Base-by-base conservation (phyloP, 2,797 vertebrate species). In the Meriones psammophilus region DNA sequence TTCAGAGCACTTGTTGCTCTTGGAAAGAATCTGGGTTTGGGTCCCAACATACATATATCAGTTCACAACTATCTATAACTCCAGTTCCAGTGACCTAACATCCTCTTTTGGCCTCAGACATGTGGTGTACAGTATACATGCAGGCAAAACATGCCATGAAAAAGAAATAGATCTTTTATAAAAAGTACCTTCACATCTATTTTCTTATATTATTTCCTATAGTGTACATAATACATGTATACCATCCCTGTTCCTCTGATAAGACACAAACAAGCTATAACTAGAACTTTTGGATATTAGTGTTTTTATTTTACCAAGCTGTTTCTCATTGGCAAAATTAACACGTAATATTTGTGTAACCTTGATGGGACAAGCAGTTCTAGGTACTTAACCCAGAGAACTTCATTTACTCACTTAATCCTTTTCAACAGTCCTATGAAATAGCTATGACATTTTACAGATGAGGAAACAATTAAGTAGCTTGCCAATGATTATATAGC, bases 381-480 rank as follows among this genome's bases (percentile, higher is more conserved):
- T 94, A 88, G 58, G 62, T 73, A 84, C 77, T 94, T 92, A 95
- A 87, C 39, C n/a, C 69, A 69, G 58, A 96, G 79, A 89, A 95
- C 86, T 50, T 79, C 5, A 94, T 39, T 73, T 79, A 77, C 22
- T 79, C 15, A 95, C 79, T 86, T 91, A 88, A 88, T 95, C 58
- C 58, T 95, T 96, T 93, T 91, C 28, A 94, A 36, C 58, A 74
- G 80, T 28, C 50, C 54, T 93, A 18, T 77, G 85, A 94, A 93
- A 71, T 89, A 94, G 42, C 77, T 94, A 76, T 36, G 96, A 68
- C 54, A 80, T 93, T 97, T 94, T 96, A 92, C 8, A 92, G 66
- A 95, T 97, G 88, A 94, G 46, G 46, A 96, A 92, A 80, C 56
- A 86, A 50, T 88, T 89, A 95, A 92, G 54, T 96, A 80, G 92